Percentiles rank a stretch among this genome's conserved stretches.
Evolutionary conservation across 2,113 vertebrate species (phyloP).

Genomic region (Gopherus flavomarginatus): DNA sequence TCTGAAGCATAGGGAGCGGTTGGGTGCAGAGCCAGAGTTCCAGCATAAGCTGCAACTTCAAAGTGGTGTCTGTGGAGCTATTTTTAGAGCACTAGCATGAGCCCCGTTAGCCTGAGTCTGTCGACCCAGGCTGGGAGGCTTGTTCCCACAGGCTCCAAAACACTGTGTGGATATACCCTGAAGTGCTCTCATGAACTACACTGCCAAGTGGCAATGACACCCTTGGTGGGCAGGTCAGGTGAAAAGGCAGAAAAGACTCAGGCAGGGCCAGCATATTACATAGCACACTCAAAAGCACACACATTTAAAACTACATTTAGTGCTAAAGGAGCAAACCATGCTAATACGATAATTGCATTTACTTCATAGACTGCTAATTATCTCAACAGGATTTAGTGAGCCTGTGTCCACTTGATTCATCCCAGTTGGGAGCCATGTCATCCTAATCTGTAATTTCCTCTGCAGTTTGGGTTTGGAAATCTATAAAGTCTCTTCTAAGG

Average conservation of each 20-base stretch:
- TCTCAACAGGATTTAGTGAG: conserved; percentile 59
- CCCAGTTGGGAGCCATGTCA: conserved; percentile 59
- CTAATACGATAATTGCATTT: conserved; percentile 54
- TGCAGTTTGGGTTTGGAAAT: conserved; percentile 57
- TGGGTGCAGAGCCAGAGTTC: not conserved
- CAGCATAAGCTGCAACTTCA: not conserved
- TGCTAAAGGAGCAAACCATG: conserved; percentile 39
- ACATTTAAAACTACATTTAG: conserved; percentile 34
- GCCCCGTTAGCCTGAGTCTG: not conserved
- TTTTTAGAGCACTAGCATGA: not conserved
- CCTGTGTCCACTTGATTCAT: conserved; percentile 41
- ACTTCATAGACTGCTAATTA: conserved; percentile 59
- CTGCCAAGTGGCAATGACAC: not conserved
- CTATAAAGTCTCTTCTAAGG: conserved; percentile 8
- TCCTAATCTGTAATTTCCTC: conserved; percentile 52
- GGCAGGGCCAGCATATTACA: not conserved
- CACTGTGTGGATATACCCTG: not conserved
- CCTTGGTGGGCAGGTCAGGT: not conserved
- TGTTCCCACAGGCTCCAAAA: not conserved
- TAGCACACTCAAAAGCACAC: not conserved
- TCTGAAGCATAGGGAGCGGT: not conserved
- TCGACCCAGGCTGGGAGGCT: not conserved
- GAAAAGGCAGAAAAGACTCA: not conserved
- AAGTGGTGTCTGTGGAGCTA: not conserved
- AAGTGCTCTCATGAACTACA: not conserved